Evolutionary conservation across 2,113 vertebrate species (phyloP), one percentile per base, ranked within the genome.

Genomic region (Ploceus nigricollis): DNA sequence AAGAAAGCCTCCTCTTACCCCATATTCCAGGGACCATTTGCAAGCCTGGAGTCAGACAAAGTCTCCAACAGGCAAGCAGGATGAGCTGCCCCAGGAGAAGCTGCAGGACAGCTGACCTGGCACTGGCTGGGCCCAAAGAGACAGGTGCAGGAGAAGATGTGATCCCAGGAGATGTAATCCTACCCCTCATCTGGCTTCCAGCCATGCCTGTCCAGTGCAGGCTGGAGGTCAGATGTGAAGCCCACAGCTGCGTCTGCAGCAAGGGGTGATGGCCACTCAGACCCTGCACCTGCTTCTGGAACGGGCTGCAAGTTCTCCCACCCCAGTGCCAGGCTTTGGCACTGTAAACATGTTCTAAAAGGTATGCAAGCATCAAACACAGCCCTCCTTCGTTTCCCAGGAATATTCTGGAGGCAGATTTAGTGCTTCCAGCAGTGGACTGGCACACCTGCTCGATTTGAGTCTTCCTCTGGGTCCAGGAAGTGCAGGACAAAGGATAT

Each of bases 361-460:
- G 50, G 33, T 0, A 1, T 54, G 51, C 2, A 21, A 47, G 42
- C 18, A 30, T 21, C 11, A 9, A 35, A 44, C 2, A 3, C 30
- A n/a, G 33, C 30, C 42, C 17, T 51, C 5, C 33, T 39, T 47
- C 0, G 0, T 54, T 51, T 58, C 68, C 48, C 21, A 9, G 53
- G 17, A 70, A 45, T 7, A 37, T 8, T 56, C 1, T 25, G 6
- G 57, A 81, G 37, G 12, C 35, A 57, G 16, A 37, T 56, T 17
- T 30, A 35, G 54, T 8, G 22, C 53, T 82, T 51, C 25, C 44
- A 45, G 78, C 2, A 7, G 47, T 44, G 17, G 15, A 44, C 11
- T 6, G 3, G 20, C 31, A 54, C 13, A 22, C 10, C n/a, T 3
- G 5, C 76, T 42, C 1, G 0, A 15, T 28, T 24, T 0, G 0